phyloP scores from a whole-genome alignment of 2,113 vertebrate species.

The Mobula hypostoma region DNA sequence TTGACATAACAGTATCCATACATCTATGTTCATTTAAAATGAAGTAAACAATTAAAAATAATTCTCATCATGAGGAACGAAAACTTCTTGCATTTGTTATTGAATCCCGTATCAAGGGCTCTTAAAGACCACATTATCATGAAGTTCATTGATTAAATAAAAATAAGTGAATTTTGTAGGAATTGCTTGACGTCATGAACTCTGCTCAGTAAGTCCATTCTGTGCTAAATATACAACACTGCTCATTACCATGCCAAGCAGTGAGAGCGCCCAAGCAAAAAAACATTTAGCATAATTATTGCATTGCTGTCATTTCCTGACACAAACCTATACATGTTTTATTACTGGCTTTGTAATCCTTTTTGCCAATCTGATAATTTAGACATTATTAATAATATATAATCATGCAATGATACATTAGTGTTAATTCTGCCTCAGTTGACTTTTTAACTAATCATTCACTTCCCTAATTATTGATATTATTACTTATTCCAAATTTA shows the following conservation, averaged over 20 bases:
- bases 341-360: not conserved
- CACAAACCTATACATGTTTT: not conserved
- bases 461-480: not conserved
- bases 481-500: slow-evolving; percentile 19
- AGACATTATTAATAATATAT: slow-evolving; percentile 17
- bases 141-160: not conserved
- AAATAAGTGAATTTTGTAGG: not conserved
- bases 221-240: slow-evolving; percentile 8
- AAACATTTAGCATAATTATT: not conserved
- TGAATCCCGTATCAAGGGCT: not conserved
- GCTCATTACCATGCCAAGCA: not conserved
- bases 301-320: not conserved
- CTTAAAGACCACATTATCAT: not conserved
- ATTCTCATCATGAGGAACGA: not conserved
- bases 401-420: not conserved
- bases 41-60: not conserved
- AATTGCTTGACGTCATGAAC: not conserved
- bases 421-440: not conserved
- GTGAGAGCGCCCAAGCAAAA: not conserved
- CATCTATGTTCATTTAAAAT: not conserved
- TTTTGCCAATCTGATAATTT: slow-evolving; percentile 15
- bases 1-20: not conserved
- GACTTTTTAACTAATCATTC: not conserved
- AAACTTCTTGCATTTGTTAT: not conserved
- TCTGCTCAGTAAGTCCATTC: not conserved